Conservation (phyloP, 2,113 vertebrate genomes). For the human (Homo sapiens) region DNA sequence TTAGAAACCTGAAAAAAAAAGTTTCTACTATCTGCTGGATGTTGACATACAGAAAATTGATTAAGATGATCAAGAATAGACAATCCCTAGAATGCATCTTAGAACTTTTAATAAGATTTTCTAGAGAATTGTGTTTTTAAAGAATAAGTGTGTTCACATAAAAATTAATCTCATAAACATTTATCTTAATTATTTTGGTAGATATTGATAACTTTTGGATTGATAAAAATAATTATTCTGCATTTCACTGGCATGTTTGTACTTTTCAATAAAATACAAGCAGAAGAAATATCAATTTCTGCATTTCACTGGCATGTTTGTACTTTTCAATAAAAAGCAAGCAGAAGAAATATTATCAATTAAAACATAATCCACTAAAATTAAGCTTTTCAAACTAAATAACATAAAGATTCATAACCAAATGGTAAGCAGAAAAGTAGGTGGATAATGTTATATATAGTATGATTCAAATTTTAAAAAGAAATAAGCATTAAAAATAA, state of each 20-base stretch:
- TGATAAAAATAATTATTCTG: constrained; percentile 22
- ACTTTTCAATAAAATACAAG: not conserved
- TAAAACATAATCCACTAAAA: constrained; percentile 49
- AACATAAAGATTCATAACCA: not conserved
- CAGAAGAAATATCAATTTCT: not conserved
- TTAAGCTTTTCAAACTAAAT: constrained; percentile 6
- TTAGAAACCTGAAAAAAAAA: not conserved
- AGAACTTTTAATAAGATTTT: constrained; percentile 5
- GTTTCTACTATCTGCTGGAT: not conserved
- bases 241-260: constrained; percentile 15
- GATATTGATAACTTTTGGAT: not conserved
- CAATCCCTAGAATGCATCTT: not conserved
- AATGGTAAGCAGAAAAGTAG: not conserved
- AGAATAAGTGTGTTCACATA: not conserved
- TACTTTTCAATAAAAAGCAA: not conserved
- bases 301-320: constrained; percentile 12
- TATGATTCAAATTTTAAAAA: constrained; percentile 12
- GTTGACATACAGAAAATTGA: not conserved
- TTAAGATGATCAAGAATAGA: not conserved
- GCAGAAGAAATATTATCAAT: constrained; percentile 2
- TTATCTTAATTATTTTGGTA: constrained; percentile 11
- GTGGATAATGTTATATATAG: not conserved
- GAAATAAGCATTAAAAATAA: constrained; percentile 14
- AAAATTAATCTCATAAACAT: constrained; percentile 32
- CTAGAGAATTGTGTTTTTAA: not conserved